These are phyloP conservation scores for Valencia hispanica DNA, from an alignment of 2,797 vertebrate species.

Conservation along the genomic window DNA sequence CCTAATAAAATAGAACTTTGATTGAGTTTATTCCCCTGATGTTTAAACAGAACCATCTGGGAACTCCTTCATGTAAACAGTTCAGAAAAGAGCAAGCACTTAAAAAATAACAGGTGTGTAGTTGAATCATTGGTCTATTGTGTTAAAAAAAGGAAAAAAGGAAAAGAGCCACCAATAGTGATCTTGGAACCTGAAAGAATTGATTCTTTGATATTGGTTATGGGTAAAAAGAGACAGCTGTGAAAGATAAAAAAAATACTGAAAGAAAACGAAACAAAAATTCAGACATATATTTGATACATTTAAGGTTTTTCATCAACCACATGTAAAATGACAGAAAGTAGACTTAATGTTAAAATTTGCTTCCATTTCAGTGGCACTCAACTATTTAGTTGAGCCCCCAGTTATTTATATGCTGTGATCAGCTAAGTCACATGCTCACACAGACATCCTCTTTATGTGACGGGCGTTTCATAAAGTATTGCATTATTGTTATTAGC, in stretches of 20 bases:
- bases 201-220: background rate
- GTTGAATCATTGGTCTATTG: background rate
- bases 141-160: background rate
- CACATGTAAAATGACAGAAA: constrained; percentile 29
- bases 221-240: too few species aligned
- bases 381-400: constrained; percentile 56
- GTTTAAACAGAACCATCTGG: constrained; percentile 7
- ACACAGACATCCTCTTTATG: constrained; percentile 34
- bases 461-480: constrained; percentile 77
- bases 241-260: background rate
- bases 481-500: constrained; percentile 82
- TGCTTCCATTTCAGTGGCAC: constrained; percentile 47
- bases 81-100: background rate
- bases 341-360: constrained; percentile 38
- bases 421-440: constrained; percentile 33
- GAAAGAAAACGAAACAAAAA: background rate
- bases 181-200: background rate
- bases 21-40: background rate
- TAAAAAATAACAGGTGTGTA: background rate
- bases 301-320: background rate
- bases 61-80: background rate
- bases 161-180: background rate
- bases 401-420: constrained; percentile 51
- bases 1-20: constrained; percentile 2
- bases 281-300: constrained; percentile 1